Conservation (phyloP, 2,888 invertebrate genomes). For the Megamerina dolium region DNA sequence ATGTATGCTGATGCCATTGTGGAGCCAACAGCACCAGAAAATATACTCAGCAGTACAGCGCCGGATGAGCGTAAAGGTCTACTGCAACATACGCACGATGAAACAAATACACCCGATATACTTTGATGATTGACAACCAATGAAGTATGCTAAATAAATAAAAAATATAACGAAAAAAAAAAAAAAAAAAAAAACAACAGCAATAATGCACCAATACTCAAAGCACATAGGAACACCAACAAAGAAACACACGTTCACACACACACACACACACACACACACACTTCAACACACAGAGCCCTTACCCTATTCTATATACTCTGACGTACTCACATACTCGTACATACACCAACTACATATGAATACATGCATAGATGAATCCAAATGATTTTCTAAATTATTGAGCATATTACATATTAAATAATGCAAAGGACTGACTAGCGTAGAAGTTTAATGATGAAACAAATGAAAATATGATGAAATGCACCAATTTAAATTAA, state of each 20-base stretch:
- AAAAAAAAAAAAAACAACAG: too few relatives aligned
- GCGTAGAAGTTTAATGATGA: too few relatives aligned
- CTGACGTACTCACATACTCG: background rate
- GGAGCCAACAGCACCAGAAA: conserved; percentile 32
- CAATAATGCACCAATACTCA: too few relatives aligned
- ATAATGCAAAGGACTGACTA: conserved; percentile 13
- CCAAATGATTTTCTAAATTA: too few relatives aligned
- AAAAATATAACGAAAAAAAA: too few relatives aligned
- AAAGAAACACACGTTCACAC: background rate
- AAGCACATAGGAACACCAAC: background rate
- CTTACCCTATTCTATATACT: too few relatives aligned
- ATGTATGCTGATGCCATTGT: conserved; percentile 57
- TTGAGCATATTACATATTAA: too few relatives aligned
- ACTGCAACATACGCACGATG: conserved; percentile 53
- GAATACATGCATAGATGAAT: conserved; percentile 2
- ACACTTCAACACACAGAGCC: too few relatives aligned
- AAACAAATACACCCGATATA: conserved; percentile 48
- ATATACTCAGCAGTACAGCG: conserved; percentile 40
- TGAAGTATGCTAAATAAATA: conserved; percentile 32
- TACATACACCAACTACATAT: background rate
- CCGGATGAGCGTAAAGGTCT: conserved; percentile 55
- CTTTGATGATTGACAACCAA: conserved; percentile 45
- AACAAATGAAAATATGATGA: too few relatives aligned
- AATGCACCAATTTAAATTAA: too few relatives aligned
- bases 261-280: conserved; percentile 1